Conservation (phyloP, 2,113 vertebrate genomes). For the Sterna hirundo region DNA sequence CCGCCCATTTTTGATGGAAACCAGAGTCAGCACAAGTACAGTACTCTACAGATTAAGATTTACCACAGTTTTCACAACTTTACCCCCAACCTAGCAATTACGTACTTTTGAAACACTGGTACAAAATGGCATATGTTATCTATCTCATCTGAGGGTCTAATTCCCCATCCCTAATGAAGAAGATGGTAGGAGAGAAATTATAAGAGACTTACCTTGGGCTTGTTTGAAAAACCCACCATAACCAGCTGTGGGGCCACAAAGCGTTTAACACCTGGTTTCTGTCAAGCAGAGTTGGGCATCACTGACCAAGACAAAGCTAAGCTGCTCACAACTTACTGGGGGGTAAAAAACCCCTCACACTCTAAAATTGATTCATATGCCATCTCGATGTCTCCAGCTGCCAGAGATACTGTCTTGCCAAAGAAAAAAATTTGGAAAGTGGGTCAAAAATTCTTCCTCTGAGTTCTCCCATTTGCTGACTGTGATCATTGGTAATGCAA, state of each 20-base stretch:
- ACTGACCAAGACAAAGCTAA: neutral
- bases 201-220: neutral
- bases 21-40: neutral
- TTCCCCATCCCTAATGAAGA: neutral
- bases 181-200: neutral
- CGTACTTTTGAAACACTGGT: neutral
- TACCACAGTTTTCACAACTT: neutral
- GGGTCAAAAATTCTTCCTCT: neutral
- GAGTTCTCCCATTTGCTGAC: neutral
- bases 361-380: neutral
- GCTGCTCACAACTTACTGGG: neutral
- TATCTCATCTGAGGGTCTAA: neutral
- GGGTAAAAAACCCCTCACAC: neutral
- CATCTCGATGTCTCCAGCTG: neutral
- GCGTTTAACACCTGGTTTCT: neutral
- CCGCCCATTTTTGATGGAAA: neutral
- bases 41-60: neutral
- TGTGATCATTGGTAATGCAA: neutral
- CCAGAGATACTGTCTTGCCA: neutral
- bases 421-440: neutral
- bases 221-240: neutral
- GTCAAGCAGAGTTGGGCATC: neutral
- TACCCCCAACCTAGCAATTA: neutral
- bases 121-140: neutral
- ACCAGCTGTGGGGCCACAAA: neutral